phyloP scores from a whole-genome alignment of 2,113 vertebrate species.

The Rhizomys pruinosus region DNA sequence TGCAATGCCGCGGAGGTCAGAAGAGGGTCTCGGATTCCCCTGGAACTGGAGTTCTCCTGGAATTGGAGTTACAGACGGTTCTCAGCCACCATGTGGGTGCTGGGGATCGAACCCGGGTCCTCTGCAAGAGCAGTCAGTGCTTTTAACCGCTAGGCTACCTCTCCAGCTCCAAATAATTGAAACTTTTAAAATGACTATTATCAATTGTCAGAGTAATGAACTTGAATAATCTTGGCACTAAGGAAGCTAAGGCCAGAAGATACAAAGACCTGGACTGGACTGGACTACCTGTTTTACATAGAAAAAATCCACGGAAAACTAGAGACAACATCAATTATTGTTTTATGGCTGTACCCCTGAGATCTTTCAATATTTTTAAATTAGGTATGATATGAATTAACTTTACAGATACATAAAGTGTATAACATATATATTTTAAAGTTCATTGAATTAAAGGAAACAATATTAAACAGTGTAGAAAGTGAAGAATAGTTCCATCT shows the following conservation, averaged over 20 bases:
- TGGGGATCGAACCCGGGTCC: too few species aligned
- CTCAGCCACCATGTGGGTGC: too few species aligned
- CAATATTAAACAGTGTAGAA: neutral
- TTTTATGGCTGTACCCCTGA: neutral
- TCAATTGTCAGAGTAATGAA: accelerated
- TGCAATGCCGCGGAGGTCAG: too few species aligned
- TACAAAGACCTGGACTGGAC: neutral
- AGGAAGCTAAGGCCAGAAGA: neutral
- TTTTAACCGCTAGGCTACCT: too few species aligned
- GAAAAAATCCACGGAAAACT: neutral
- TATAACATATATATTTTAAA: neutral
- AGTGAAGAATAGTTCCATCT: neutral
- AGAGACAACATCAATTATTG: neutral
- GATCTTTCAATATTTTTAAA: neutral
- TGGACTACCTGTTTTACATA: neutral
- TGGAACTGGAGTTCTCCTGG: too few species aligned
- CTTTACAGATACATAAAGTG: neutral
- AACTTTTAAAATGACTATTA: neutral
- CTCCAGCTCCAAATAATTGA: neutral
- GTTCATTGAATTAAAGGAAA: neutral
- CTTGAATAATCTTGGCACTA: neutral
- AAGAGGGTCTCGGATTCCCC: too few species aligned
- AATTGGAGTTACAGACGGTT: too few species aligned
- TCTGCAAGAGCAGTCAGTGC: too few species aligned
- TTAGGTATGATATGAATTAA: neutral